Evolutionary conservation across 1,140 invertebrate genomes (phyloP), one percentile per base, ranked within the genome.

Genomic region (Temnothorax curvispinosus): DNA sequence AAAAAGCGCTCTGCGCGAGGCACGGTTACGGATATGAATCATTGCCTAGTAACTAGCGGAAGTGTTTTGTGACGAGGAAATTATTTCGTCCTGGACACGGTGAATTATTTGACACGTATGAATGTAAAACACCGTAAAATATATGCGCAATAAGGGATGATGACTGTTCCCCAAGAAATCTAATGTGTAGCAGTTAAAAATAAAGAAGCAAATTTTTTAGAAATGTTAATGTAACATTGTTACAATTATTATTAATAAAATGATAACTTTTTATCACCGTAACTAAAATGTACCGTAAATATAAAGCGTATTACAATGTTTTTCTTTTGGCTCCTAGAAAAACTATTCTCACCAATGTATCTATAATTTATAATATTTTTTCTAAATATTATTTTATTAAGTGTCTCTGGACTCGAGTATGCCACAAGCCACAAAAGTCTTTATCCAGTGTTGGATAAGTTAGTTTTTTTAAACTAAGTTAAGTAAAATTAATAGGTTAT

Each of bases 21-120:
- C 32, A 69, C 32, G 32, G 62, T 21, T 81, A 56, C 64, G 15
- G 50, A 69, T 81, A 32, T 54, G 65, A 81, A 81, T 81, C 77
- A 71, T 81, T 54, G 35, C 9, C 47, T 64, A 2, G 64, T 71
- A 71, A 54, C 64, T 41, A 81, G 18, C 76, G 58, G 58, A 65
- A 78, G 44, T 38, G 41, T 78, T 65, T 81, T 81, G 47, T 80
- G n/a, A 80, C 44, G 77, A 69, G 32, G n/a, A 80, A 80, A 69
- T 69, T 69, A 80, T 80, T 80, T 80, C 35, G 32, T 77, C 41
- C 32, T 69, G 44, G 64, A 54, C 47, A 69, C 44, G 47, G 32
- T 69, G 64, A 52, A 80, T 80, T 80, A 54, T 21, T 69, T 80
- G 64, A 77, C 58, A 47, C 41, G n/a, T 69, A 69, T 80, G 62